Evolutionary conservation across 2,888 invertebrate genomes (phyloP).

Genomic region (Thecophora atra): DNA sequence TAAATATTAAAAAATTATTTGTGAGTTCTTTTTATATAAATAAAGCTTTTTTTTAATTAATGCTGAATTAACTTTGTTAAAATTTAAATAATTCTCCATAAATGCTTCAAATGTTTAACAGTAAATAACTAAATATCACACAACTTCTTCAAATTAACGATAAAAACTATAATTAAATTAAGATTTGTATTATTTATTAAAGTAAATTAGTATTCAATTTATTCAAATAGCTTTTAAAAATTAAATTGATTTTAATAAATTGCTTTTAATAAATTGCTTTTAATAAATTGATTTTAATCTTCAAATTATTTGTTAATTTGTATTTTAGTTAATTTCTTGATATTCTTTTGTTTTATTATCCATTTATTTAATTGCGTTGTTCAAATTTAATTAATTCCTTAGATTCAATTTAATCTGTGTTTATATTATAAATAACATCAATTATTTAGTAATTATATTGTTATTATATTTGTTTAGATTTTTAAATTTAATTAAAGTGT

Average conservation of each 20-base stretch:
- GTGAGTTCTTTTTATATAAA: not conserved
- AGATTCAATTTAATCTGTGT: too few relatives aligned
- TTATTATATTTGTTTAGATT: too few relatives aligned
- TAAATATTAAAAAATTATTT: not conserved
- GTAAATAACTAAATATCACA: slow-evolving; percentile 35
- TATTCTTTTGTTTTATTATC: not conserved
- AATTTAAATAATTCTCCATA: not conserved
- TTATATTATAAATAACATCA: too few relatives aligned
- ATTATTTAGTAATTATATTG: too few relatives aligned
- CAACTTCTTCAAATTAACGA: slow-evolving; percentile 36
- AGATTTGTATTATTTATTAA: not conserved
- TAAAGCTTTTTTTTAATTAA: too few relatives aligned
- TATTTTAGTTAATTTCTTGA: not conserved
- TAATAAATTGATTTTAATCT: slow-evolving; percentile 3
- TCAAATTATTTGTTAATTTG: not conserved
- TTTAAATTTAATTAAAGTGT: slow-evolving; percentile 35
- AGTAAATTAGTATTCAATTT: not conserved
- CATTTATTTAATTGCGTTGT: slow-evolving; percentile 1
- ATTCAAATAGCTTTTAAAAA: not conserved
- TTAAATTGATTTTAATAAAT: slow-evolving; percentile 3
- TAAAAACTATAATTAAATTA: slow-evolving; percentile 35
- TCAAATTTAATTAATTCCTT: too few relatives aligned
- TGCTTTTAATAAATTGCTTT: slow-evolving; percentile 17
- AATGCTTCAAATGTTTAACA: not conserved
- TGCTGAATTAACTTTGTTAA: not conserved